Evolutionary conservation across 2,888 invertebrate genomes (phyloP).

Genomic region (Charanyca ferruginea): DNA sequence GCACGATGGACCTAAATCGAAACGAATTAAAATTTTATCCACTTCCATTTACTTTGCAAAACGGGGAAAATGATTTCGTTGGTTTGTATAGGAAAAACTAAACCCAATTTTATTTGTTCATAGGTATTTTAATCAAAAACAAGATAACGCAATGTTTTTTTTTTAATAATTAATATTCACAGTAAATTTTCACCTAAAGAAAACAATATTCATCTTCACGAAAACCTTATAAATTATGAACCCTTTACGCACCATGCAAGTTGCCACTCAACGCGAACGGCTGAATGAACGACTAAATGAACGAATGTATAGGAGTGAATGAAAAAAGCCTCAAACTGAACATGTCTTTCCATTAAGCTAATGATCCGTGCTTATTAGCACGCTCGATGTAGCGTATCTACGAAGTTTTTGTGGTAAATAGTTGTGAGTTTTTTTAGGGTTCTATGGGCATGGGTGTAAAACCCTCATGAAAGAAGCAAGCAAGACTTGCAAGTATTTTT

Average conservation of each 20-base stretch:
- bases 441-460: background rate
- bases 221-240: slow-evolving; percentile 25
- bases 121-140: too few relatives aligned
- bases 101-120: too few relatives aligned
- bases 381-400: slow-evolving; percentile 62
- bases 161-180: too few relatives aligned
- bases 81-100: too few relatives aligned
- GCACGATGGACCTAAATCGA: too few relatives aligned
- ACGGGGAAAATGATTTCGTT: too few relatives aligned
- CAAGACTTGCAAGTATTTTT: too few relatives aligned
- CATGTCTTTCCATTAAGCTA: slow-evolving; percentile 69
- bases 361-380: slow-evolving; percentile 69
- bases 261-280: slow-evolving; percentile 48
- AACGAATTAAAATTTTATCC: too few relatives aligned
- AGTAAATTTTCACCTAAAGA: too few relatives aligned
- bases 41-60: too few relatives aligned
- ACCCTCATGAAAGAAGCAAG: background rate
- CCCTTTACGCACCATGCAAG: slow-evolving; percentile 20
- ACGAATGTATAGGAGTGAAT: slow-evolving; percentile 54
- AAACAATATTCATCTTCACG: slow-evolving; percentile 1
- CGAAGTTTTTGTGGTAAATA: slow-evolving; percentile 55
- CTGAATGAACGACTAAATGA: slow-evolving; percentile 50
- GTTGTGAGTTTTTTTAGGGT: slow-evolving; percentile 46
- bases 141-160: too few relatives aligned
- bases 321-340: slow-evolving; percentile 57